A percentile compares a stretch with the other conserved stretches of the same genome.
phyloP scores from a whole-genome alignment of 1,140 invertebrate species.

The Drosophila ogumai region DNA sequence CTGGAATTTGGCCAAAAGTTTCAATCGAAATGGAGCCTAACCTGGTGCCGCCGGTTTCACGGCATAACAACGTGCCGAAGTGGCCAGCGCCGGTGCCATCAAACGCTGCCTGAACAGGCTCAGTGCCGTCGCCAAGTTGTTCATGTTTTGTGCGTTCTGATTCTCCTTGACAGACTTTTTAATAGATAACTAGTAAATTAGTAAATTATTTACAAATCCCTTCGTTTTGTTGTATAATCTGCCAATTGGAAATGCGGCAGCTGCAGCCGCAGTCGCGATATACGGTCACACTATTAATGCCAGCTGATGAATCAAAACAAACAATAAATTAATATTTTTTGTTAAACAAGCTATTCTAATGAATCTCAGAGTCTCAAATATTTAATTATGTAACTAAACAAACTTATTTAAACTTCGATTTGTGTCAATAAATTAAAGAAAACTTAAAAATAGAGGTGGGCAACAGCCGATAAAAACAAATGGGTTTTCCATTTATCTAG shows the following conservation, averaged over 20 bases:
- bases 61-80: constrained; percentile 58
- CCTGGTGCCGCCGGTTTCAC: constrained; percentile 65
- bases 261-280: neutral
- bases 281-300: neutral
- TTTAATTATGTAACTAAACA: neutral
- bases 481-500: neutral
- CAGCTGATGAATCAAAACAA: constrained; percentile 39
- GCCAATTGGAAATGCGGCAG: neutral
- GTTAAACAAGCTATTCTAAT: neutral
- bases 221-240: constrained; percentile 40
- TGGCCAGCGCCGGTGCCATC: constrained; percentile 24
- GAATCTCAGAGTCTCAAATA: neutral
- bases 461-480: neutral
- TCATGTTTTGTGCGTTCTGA: constrained; percentile 33
- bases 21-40: constrained; percentile 10
- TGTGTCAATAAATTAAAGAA: neutral
- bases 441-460: neutral
- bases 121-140: constrained; percentile 40
- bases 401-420: neutral
- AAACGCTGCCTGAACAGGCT: constrained; percentile 55
- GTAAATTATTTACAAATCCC: constrained; percentile 38
- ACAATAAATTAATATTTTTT: neutral
- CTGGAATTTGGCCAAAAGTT: too few relatives aligned
- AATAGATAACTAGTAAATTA: constrained; percentile 5
- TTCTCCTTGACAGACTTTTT: neutral